Evolutionary conservation across 2,797 vertebrate species (phyloP), one percentile per base, ranked within the genome.

Genomic region (Adelosebastes latens): DNA sequence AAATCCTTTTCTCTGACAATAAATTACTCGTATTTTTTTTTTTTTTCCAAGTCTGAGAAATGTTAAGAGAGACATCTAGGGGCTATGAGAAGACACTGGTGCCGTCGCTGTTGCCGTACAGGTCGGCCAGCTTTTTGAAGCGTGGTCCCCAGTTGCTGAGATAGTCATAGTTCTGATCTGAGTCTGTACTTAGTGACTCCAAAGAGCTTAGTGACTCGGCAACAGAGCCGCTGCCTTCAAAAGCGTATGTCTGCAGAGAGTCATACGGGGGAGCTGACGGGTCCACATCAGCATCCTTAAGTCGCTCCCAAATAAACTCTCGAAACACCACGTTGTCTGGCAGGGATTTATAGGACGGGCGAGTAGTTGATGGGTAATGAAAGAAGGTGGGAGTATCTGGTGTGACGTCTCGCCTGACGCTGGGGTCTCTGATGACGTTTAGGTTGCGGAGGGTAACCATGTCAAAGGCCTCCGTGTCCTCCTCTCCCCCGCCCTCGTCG

Each of bases 121-220:
- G 96, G 89, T 99, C 98, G 0, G 98, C 98, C 39, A 99, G 97
- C 89, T 98, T 97, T 93, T 98, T 97, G 89, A 99, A 99, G 20
- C 97, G 97, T 1, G 98, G 98, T 1, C 98, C 98, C 97, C 98
- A 99, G 95, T 97, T 97, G 94, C 97, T 97, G 77, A 99, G 97
- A 92, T 99, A 99, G 93, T 99, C 98, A 0, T 98, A 99, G 94
- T 97, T 98, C 95, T 99, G 98, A 84, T 99, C 98, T 63, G 98
- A 99, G 95, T 98, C 98, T 85, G 97, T 97, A 92, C 97, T 98
- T 92, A 97, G 92, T 0, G 98, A 99, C 92, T 99, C 98, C 87
- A 99, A 93, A 1, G 98, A 99, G 83, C 98, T 99, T 77, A 99
- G 97, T 0, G 98, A 99, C 78, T 98, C 98, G 0, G 98, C 98